Percentiles rank a stretch among this genome's conserved stretches.
Evolutionary conservation across 2,113 vertebrate genomes (phyloP).

Genomic region (Chelonoidis abingdonii): DNA sequence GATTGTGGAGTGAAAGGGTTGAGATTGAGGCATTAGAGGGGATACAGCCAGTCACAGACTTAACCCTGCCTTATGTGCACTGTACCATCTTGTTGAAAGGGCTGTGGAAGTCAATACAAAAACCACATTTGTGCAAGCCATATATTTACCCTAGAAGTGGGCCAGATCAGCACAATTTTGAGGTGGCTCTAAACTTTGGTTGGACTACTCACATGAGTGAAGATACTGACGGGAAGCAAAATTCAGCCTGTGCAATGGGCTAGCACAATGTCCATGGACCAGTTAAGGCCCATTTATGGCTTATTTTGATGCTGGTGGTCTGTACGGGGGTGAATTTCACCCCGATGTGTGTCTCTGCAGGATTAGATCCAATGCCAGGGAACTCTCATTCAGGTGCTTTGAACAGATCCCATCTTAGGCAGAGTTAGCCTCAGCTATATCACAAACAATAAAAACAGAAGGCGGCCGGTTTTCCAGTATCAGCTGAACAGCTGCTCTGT

Average conservation of each 20-base stretch:
- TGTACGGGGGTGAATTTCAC: background rate
- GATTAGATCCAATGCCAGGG: background rate
- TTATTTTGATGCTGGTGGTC: background rate
- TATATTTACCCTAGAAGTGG: background rate
- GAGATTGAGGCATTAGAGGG: background rate
- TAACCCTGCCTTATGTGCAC: background rate
- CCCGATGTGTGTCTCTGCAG: accelerated
- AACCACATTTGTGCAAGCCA: background rate
- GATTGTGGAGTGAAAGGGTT: background rate
- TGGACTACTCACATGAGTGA: background rate
- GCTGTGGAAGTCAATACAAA: background rate
- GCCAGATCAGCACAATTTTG: background rate
- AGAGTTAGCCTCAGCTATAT: background rate
- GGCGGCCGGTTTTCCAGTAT: background rate
- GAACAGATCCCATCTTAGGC: background rate
- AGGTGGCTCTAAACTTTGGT: background rate
- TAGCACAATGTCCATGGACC: background rate
- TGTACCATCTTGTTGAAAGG: background rate
- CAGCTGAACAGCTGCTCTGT: background rate
- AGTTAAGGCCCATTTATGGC: background rate
- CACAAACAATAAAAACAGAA: background rate
- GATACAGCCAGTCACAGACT: background rate
- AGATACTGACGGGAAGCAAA: background rate
- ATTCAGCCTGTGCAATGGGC: background rate
- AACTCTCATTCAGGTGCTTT: accelerated